Base-by-base conservation (phyloP, 2,113 vertebrate genomes). In the Phalacrocorax pelagicus region DNA sequence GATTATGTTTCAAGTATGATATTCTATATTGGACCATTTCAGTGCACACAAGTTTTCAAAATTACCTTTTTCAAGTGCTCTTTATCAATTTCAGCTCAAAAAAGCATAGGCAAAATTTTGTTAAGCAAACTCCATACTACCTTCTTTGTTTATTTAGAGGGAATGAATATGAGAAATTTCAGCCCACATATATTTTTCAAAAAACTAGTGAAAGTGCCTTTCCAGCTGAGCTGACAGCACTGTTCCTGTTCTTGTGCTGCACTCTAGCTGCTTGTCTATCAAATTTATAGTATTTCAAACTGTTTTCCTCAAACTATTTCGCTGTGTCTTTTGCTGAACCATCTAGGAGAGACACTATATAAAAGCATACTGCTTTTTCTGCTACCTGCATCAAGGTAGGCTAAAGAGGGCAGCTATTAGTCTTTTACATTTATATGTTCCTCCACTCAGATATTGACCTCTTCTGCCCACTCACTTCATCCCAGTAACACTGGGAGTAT, bases 191-290 rank as follows among this genome's bases (percentile, higher is more conserved):
- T 52, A 42, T 63, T 87, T 93, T 86, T 70, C 34, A 74, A 72
- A 30, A 82, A 66, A 38, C 21, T 44, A 38, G 74, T 51, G 23
- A 74, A 91, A 54, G 7, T 81, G 16, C 23, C 7, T 92, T 89
- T 79, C 80, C 54, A 90, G 42, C 66, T 67, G 23, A 69, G 58
- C 54, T 66, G 65, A 29, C 24, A 79, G 57, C 54, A 54, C 40
- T 10, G 7, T 71, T 94, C 40, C 62, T 62, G 77, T 89, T 92
- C 69, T 57, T 89, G 71, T 91, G 62, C 92, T 95, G 84, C 91
- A 77, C 94, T 95, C 70, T 96, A 91, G 92, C 73, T 97, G 88
- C 70, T 91, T 58, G 15, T 62, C 78, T 80, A 15, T 52, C 81
- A 82, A 79, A 93, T 80, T 67, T 22, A 52, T 20, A 65, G 17